These are phyloP conservation scores for Caerostris extrusa DNA, from an alignment of 1,140 invertebrate species.

Conservation along the genomic window DNA sequence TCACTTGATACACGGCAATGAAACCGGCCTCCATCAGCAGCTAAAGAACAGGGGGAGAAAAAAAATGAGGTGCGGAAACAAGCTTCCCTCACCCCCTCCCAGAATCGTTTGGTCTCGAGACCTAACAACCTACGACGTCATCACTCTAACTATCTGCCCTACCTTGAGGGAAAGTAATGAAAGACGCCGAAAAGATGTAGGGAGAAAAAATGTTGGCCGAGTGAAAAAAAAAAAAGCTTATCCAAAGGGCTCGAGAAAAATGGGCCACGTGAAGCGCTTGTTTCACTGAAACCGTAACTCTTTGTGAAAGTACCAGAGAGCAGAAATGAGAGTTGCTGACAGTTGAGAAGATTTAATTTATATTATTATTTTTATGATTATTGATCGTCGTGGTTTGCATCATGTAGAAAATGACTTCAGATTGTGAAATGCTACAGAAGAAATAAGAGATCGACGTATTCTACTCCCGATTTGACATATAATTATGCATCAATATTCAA, in stretches of 20 bases:
- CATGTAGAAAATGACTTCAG: slow-evolving; percentile 13
- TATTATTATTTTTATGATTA: too few relatives aligned
- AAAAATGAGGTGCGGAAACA: slow-evolving; percentile 40
- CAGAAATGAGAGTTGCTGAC: slow-evolving; percentile 6
- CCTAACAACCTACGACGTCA: slow-evolving; percentile 72
- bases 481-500: too few relatives aligned
- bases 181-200: slow-evolving; percentile 36
- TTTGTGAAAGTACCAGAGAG: not conserved
- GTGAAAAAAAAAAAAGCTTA: slow-evolving; percentile 35
- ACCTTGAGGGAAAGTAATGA: slow-evolving; percentile 59
- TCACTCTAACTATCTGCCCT: slow-evolving; percentile 52
- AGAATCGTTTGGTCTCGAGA: slow-evolving; percentile 22
- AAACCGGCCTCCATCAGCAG: slow-evolving; percentile 53
- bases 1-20: slow-evolving; percentile 60
- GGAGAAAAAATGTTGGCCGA: too few relatives aligned
- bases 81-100: not conserved
- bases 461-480: too few relatives aligned
- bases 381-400: slow-evolving; percentile 59
- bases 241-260: slow-evolving; percentile 30
- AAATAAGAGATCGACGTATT: too few relatives aligned
- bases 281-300: slow-evolving; percentile 54
- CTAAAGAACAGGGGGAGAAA: not conserved
- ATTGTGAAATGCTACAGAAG: too few relatives aligned
- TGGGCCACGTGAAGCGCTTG: slow-evolving; percentile 16
- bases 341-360: slow-evolving; percentile 12